Conservation (phyloP, 2,113 vertebrate species). For the Eclectus roratus region DNA sequence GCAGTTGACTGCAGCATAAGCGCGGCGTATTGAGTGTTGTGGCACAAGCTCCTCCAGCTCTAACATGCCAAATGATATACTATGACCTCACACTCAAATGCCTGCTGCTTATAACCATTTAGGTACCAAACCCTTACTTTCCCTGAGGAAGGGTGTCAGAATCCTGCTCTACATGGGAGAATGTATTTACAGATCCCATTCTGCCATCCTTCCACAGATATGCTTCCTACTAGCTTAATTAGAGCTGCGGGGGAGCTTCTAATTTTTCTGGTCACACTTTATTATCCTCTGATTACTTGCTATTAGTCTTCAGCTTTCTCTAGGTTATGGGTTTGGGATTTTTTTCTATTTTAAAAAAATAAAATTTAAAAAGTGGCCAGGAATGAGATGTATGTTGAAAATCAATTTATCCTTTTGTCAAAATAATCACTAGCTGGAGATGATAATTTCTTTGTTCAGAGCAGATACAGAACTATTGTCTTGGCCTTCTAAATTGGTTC, state of each 20-base stretch:
- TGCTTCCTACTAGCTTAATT: neutral
- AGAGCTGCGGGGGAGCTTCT: conserved; percentile 19
- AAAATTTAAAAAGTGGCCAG: neutral
- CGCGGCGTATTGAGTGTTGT: fast-evolving
- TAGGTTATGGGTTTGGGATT: neutral
- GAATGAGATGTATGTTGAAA: conserved; percentile 1
- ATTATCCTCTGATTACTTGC: conserved; percentile 23
- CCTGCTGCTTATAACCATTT: neutral
- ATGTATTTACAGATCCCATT: neutral
- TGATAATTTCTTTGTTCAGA: conserved; percentile 14
- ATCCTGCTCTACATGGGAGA: neutral
- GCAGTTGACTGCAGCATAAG: neutral
- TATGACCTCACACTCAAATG: neutral
- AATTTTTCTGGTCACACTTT: conserved; percentile 46
- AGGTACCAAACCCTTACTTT: neutral
- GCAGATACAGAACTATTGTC: neutral
- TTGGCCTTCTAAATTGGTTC: conserved; percentile 25
- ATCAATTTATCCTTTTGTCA: conserved; percentile 26
- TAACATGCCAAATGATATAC: neutral
- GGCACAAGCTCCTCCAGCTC: neutral
- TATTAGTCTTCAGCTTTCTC: conserved; percentile 6
- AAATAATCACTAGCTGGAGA: neutral
- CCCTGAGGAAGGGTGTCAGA: neutral
- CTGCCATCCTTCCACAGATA: neutral
- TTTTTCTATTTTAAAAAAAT: neutral